Evolutionary conservation across 2,888 invertebrate species (phyloP).

Genomic region (Ophioninae sp.): DNA sequence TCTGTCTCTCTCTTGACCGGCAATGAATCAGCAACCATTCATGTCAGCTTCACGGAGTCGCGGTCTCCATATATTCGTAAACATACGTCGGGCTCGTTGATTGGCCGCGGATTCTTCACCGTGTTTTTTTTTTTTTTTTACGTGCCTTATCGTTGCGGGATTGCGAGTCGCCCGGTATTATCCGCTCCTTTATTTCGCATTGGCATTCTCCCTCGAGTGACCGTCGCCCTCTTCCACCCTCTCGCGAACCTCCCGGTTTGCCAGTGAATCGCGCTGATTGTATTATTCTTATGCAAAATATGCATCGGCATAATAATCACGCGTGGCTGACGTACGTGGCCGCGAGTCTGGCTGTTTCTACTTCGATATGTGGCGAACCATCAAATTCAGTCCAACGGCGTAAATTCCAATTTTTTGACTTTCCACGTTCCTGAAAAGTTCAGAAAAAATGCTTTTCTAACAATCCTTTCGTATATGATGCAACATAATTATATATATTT

Average conservation of each 20-base stretch:
- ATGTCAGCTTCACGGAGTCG: slow-evolving; percentile 10
- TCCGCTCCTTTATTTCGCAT: slow-evolving; percentile 50
- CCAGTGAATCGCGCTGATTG: slow-evolving; percentile 77
- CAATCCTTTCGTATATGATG: neutral
- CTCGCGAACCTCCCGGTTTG: slow-evolving; percentile 40
- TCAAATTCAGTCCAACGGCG: slow-evolving; percentile 32
- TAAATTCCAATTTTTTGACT: neutral
- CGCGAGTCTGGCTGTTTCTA: slow-evolving; percentile 11
- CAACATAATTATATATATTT: too few species aligned
- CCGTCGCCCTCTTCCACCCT: slow-evolving; percentile 28
- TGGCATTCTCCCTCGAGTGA: slow-evolving; percentile 45
- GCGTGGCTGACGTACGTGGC: slow-evolving; percentile 48
- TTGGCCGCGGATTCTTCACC: slow-evolving; percentile 26
- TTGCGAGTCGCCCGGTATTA: slow-evolving; percentile 41
- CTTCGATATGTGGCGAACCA: slow-evolving; percentile 9
- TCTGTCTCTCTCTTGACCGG: slow-evolving; percentile 10
- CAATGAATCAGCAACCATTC: slow-evolving; percentile 54
- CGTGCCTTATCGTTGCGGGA: slow-evolving; percentile 28
- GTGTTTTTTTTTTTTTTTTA: slow-evolving; percentile 1
- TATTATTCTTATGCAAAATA: slow-evolving; percentile 76
- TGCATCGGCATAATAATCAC: slow-evolving; percentile 68
- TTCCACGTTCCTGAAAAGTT: neutral
- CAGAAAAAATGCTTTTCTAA: neutral
- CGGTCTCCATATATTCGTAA: neutral
- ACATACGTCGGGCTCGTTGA: slow-evolving; percentile 24